Conservation (phyloP, 2,888 invertebrate genomes). For the Drosophila robusta region DNA sequence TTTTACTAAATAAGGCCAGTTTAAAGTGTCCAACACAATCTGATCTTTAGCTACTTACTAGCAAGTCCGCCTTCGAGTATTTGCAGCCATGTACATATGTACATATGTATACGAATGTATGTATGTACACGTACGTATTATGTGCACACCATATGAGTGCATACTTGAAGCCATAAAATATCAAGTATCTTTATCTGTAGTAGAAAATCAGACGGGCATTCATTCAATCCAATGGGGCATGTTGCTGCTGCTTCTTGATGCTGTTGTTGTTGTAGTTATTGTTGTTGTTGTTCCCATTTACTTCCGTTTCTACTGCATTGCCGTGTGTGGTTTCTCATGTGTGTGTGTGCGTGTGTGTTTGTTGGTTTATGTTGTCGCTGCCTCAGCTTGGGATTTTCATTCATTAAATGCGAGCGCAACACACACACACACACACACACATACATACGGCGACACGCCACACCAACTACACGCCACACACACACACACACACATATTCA, state of each 20-base stretch:
- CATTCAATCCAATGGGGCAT: constrained; percentile 64
- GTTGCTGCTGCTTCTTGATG: constrained; percentile 3
- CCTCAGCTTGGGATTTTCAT: constrained; percentile 72
- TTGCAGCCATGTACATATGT: not conserved
- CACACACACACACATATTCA: constrained; percentile 39
- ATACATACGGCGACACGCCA: constrained; percentile 42
- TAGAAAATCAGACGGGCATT: constrained; percentile 69
- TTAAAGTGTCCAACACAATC: not conserved
- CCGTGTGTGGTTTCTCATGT: constrained; percentile 39
- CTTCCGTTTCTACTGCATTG: constrained; percentile 73
- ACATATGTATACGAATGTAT: not conserved
- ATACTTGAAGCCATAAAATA: constrained; percentile 57
- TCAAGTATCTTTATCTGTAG: constrained; percentile 74
- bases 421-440: constrained; percentile 31
- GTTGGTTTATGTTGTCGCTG: constrained; percentile 52
- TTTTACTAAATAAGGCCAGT: not conserved
- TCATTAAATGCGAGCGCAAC: constrained; percentile 69
- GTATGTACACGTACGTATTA: constrained; percentile 9
- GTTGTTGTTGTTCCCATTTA: constrained; percentile 59
- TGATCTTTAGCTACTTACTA: not conserved
- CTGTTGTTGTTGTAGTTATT: constrained; percentile 12
- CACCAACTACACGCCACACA: constrained; percentile 30
- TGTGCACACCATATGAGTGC: constrained; percentile 36
- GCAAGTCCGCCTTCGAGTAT: not conserved
- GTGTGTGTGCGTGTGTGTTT: constrained; percentile 22